Conservation (phyloP, 2,797 vertebrate species). For the Gallinago nigripennis region DNA sequence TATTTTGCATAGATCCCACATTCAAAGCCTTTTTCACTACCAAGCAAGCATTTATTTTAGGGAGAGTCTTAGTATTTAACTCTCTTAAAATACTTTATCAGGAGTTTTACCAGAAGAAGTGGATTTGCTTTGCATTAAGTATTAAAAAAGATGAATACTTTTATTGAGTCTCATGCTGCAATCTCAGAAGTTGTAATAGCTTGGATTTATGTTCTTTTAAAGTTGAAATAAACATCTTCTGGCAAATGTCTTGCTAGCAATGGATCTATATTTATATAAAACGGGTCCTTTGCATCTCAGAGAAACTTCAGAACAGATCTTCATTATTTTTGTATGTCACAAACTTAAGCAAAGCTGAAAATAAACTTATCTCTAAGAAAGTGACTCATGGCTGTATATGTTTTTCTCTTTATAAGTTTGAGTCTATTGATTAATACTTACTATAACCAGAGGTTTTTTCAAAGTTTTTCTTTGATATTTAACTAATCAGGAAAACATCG, state of each 20-base stretch:
- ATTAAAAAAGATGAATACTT: background rate
- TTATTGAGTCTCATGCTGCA: background rate
- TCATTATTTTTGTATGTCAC: background rate
- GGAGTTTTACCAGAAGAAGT: background rate
- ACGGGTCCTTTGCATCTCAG: background rate
- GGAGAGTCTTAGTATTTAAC: background rate
- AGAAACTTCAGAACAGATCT: background rate
- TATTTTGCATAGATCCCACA: background rate
- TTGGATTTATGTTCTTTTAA: background rate
- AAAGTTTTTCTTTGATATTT: background rate
- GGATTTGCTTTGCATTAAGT: background rate
- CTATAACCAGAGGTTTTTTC: background rate
- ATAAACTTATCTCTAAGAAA: background rate
- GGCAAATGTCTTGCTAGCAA: background rate
- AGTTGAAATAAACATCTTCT: background rate
- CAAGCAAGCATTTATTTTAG: background rate
- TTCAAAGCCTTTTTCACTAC: background rate
- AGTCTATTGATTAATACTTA: background rate
- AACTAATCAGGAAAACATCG: background rate
- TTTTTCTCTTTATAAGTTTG: background rate
- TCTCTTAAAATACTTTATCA: background rate
- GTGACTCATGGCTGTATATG: background rate
- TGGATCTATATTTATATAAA: background rate
- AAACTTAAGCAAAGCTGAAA: background rate
- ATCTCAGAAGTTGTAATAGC: background rate